Evolutionary conservation across 1,140 invertebrate genomes (phyloP), one percentile per base, ranked within the genome.

Genomic region (Streblospio benedicti): DNA sequence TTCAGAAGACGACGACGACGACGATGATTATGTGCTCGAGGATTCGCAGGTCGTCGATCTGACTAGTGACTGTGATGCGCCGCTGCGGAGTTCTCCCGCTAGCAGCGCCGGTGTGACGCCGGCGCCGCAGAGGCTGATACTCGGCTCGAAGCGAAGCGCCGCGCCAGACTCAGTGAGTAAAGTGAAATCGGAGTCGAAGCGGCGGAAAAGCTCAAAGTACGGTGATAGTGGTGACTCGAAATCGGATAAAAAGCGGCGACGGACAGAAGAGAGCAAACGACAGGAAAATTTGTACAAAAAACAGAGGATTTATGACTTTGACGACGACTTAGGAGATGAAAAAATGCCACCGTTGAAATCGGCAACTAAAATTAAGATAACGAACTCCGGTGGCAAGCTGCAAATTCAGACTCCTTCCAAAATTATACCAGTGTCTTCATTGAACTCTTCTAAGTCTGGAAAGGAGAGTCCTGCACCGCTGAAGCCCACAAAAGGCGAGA

Each of bases 311-410:
- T 61, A 61, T 27, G 60, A 61, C 12, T 61, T 61, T 35, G 60
- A 61, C 20, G 52, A 50, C 20, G 60, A 61, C 12, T 31, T 28
- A 47, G 44, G 27, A 47, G 44, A 20, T 18, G n/a, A 47, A 47
- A 25, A 47, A 47, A 47, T 4, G 5, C 9, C n/a, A 47, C 18
- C n/a, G 27, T n/a, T n/a, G n/a, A n/a, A n/a, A n/a, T n/a, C n/a
- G n/a, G n/a, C n/a, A n/a, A 73, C 28, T 67, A 64, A 9, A 67
- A 61, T 30, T 59, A 70, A 63, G 67, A 73, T 55, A 67, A 70
- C 51, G 65, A 64, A 38, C 70, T 69, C 50, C 67, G 68, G 60
- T 67, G 70, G 60, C 23, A 72, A 71, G 44, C 43, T 64, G 50
- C 58, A 67, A 9, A 65, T 67, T 53, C 41, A 60, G n/a, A 52